Conservation (phyloP, 2,113 vertebrate species). For the Zootoca vivipara region DNA sequence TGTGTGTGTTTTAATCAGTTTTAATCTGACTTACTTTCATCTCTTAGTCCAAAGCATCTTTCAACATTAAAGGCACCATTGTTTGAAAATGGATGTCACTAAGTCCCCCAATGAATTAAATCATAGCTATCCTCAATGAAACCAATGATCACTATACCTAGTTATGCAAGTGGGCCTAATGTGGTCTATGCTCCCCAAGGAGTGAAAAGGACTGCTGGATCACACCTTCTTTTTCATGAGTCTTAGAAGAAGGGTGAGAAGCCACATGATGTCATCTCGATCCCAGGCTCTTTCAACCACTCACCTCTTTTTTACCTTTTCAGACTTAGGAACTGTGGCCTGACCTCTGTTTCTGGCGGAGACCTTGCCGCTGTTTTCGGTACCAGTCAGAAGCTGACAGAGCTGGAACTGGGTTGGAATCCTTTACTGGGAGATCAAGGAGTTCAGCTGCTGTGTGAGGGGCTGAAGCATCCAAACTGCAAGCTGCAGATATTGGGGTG, state of each 20-base stretch:
- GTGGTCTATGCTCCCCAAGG: too few species aligned
- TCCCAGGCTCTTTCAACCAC: background rate
- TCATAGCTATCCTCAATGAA: background rate
- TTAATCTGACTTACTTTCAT: background rate
- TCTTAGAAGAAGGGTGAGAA: background rate
- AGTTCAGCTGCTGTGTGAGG: slow-evolving; percentile 5
- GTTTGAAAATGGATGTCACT: background rate
- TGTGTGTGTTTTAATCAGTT: background rate
- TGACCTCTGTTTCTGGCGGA: slow-evolving; percentile 32
- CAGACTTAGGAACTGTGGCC: slow-evolving; percentile 43
- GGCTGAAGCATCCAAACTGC: slow-evolving; percentile 43
- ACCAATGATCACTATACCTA: background rate
- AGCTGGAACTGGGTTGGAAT: slow-evolving; percentile 52
- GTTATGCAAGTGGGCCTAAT: background rate
- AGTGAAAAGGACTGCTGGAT: background rate
- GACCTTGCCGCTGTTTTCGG: background rate
- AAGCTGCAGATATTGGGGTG: slow-evolving; percentile 55
- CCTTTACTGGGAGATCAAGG: slow-evolving; percentile 8
- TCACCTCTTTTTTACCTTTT: background rate
- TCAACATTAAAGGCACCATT: background rate
- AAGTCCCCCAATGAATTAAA: background rate
- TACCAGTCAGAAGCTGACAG: background rate
- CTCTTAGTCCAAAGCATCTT: background rate
- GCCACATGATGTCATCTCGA: background rate
- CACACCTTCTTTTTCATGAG: background rate